Evolutionary conservation across 2,888 invertebrate genomes (phyloP).

Genomic region (Apomyelois bistriatella): DNA sequence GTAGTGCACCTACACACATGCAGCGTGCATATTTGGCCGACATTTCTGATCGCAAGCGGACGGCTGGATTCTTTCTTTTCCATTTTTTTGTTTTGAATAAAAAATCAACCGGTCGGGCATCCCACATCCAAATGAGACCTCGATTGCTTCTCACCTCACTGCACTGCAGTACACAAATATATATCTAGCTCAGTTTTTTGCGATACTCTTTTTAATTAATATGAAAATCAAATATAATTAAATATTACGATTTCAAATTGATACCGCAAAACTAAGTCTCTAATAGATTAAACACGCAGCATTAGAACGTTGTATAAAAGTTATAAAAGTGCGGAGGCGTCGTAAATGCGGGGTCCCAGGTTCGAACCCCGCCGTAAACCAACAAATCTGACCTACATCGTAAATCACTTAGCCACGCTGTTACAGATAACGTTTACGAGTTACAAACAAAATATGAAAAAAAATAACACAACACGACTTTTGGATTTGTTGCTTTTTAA

Average conservation of each 20-base stretch:
- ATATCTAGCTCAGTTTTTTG: constrained; percentile 21
- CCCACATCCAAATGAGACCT: constrained; percentile 56
- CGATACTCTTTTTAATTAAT: constrained; percentile 21
- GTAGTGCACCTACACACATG: constrained; percentile 31
- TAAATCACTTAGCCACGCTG: constrained; percentile 78
- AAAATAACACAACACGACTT: constrained; percentile 24
- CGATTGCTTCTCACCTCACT: constrained; percentile 55
- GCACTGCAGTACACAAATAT: constrained; percentile 26
- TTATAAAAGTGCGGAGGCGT: constrained; percentile 58
- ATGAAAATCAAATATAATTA: constrained; percentile 33
- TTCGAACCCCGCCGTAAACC: constrained; percentile 68
- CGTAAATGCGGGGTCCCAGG: constrained; percentile 68
- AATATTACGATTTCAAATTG: not conserved
- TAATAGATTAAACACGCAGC: constrained; percentile 33
- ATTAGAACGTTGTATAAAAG: constrained; percentile 50
- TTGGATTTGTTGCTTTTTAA: constrained; percentile 33
- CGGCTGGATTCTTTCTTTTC: constrained; percentile 35
- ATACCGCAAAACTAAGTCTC: constrained; percentile 35
- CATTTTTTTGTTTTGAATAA: constrained; percentile 37
- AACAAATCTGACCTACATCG: constrained; percentile 76
- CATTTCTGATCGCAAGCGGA: constrained; percentile 39
- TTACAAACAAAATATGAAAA: constrained; percentile 56
- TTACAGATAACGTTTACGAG: constrained; percentile 72
- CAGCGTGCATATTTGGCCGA: constrained; percentile 39
- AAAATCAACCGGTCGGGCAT: constrained; percentile 47